phyloP scores from a whole-genome alignment of 2,113 vertebrate genomes.

The Paratilapia polleni region DNA sequence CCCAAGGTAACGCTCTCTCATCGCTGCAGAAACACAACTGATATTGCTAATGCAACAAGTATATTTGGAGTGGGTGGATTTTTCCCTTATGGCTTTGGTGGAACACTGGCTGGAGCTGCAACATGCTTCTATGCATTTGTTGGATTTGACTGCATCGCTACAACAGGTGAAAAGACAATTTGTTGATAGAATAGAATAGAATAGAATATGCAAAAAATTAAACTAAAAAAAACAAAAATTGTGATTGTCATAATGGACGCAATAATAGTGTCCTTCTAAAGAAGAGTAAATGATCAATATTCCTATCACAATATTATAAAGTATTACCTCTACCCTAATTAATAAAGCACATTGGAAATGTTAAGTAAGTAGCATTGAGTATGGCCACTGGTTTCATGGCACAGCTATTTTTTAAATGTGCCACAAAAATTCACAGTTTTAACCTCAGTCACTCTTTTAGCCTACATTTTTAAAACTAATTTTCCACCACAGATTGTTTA shows the following conservation, averaged over 20 bases:
- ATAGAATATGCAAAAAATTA: neutral
- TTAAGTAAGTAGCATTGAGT: neutral
- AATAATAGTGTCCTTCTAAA: neutral
- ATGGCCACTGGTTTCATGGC: neutral
- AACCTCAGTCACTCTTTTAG: neutral
- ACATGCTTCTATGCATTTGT: conserved; percentile 91
- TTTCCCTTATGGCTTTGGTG: conserved; percentile 85
- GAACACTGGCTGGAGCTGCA: conserved; percentile 87
- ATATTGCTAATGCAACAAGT: conserved; percentile 69
- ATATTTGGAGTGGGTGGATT: conserved; percentile 84
- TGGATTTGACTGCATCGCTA: conserved; percentile 90
- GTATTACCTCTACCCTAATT: neutral
- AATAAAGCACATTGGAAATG: neutral
- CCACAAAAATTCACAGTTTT: neutral
- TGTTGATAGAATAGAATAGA: neutral
- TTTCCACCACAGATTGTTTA: neutral
- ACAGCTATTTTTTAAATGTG: neutral
- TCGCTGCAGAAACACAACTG: conserved; percentile 76
- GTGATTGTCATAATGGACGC: neutral
- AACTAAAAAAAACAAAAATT: neutral
- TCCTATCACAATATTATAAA: neutral
- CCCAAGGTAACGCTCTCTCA: conserved; percentile 1
- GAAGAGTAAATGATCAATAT: neutral
- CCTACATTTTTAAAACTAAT: neutral
- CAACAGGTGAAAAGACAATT: conserved; percentile 76